Conservation (phyloP, 1,140 invertebrate species). For the Drosophila littoralis region DNA sequence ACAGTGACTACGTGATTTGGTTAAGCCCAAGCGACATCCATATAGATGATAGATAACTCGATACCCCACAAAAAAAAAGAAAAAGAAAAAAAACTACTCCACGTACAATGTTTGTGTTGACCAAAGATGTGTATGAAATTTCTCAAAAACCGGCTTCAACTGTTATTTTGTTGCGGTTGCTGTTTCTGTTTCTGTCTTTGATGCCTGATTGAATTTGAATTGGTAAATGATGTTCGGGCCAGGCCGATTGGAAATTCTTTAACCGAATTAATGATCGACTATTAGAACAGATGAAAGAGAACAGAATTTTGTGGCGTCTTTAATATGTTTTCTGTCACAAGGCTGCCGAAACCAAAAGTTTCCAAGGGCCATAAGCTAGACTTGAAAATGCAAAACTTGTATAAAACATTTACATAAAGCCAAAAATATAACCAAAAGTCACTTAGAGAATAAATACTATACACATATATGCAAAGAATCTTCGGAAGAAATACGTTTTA, state of each 20-base stretch:
- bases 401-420: conserved; percentile 33
- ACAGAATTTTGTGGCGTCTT: conserved; percentile 36
- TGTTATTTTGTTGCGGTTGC: conserved; percentile 9
- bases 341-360: conserved; percentile 58
- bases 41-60: conserved; percentile 12
- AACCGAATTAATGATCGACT: conserved; percentile 69
- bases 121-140: conserved; percentile 31
- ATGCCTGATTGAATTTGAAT: conserved; percentile 75
- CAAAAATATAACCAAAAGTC: conserved; percentile 48
- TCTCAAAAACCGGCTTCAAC: conserved; percentile 42
- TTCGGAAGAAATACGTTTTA: conserved; percentile 49
- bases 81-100: not conserved
- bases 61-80: not conserved
- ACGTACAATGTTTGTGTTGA: conserved; percentile 10
- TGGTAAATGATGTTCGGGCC: conserved; percentile 60
- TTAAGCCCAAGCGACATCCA: conserved; percentile 15
- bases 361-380: conserved; percentile 16
- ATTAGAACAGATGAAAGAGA: conserved; percentile 54
- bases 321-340: conserved; percentile 44
- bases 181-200: conserved; percentile 1
- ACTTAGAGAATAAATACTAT: conserved; percentile 20
- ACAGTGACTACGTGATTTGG: conserved; percentile 38
- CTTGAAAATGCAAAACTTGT: conserved; percentile 7
- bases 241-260: conserved; percentile 55
- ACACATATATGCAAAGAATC: conserved; percentile 31